Evolutionary conservation across 1,140 invertebrate genomes (phyloP).

Genomic region (Bombyx mori): DNA sequence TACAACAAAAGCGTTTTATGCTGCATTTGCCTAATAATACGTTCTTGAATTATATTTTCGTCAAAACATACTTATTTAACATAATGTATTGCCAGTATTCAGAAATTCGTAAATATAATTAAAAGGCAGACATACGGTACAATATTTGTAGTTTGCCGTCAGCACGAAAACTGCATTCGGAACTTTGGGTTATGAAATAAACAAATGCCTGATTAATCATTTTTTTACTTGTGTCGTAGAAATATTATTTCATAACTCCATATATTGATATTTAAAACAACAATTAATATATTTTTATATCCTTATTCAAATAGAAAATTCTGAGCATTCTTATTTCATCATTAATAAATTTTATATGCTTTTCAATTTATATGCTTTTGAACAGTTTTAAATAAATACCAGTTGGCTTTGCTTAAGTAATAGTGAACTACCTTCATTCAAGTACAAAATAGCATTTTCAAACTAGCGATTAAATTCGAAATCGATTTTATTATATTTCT

Average conservation of each 20-base stretch:
- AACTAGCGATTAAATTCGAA: not conserved
- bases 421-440: too few species aligned
- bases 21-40: not conserved
- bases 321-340: too few species aligned
- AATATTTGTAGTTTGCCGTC: not conserved
- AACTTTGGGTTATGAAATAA: not conserved
- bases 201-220: not conserved
- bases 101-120: not conserved
- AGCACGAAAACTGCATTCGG: not conserved
- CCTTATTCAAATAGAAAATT: too few species aligned
- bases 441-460: too few species aligned
- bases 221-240: not conserved
- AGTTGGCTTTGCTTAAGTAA: too few species aligned
- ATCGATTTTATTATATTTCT: not conserved
- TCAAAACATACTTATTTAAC: not conserved
- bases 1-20: conserved; percentile 5
- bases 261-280: too few species aligned
- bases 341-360: too few species aligned
- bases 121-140: not conserved
- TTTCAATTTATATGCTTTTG: too few species aligned
- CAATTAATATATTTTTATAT: too few species aligned
- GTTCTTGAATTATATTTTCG: not conserved
- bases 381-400: too few species aligned
- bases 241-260: not conserved
- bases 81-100: not conserved